Evolutionary conservation across 2,113 vertebrate species (phyloP), one percentile per base, ranked within the genome.

Genomic region (Siniperca knerii): DNA sequence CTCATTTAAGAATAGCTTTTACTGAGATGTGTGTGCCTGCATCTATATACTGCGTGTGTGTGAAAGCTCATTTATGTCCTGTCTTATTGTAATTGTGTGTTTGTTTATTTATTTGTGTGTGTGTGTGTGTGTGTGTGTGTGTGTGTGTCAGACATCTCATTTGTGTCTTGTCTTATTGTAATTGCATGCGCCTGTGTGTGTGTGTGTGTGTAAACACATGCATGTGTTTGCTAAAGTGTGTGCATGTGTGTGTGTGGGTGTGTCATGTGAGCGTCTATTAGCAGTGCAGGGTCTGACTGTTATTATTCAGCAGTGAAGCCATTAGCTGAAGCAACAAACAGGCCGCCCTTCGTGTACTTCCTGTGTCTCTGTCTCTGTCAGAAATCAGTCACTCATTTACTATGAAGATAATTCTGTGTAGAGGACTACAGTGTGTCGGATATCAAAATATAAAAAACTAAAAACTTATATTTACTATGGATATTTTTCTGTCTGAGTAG

Each of bases 301-400:
- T 92, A 92, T 94, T 87, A 93, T 92, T 94, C 80, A 90, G 79
- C 87, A 74, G 74, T 77, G 83, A 64, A 82, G 82, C 88, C 86
- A 92, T 95, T 93, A 93, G 87, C 83, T 58, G 82, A 72, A 79
- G 76, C 77, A 87, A 80, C 85, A 84, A 90, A 87, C 79, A 35
- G 42, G 70, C 64, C 18, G 7, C 40, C 48, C 81, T 78, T 67
- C 48, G 16, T 58, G 4, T 2, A 82, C 90, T 90, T 87, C 83
- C 83, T 74, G 70, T 81, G 57, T 87, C 57, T 79, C 2, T 15
- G n/a, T 74, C 6, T 48, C 46, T 37, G 62, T 60, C 64, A 4
- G 29, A 69, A 79, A 25, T 70, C 69, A 55, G 50, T 79, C 74
- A 57, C 55, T 76, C 78, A 81, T 44, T 67, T 64, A 40, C 18